Percentiles rank a stretch among this genome's conserved stretches.
Evolutionary conservation across 2,797 vertebrate species (phyloP).

Genomic region (Chanos chanos): DNA sequence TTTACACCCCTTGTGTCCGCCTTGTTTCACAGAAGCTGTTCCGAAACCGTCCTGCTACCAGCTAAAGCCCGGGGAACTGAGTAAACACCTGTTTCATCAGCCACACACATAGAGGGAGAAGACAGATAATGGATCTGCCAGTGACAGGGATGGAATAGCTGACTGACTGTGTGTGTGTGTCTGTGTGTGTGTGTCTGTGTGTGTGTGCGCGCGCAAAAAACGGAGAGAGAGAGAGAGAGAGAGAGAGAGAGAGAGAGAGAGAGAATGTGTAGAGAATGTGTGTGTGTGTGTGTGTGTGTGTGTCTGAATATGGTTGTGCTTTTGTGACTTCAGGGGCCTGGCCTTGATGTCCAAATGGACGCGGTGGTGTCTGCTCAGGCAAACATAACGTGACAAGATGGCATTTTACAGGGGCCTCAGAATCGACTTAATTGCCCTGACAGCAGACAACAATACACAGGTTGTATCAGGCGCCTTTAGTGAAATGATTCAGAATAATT

Average conservation of each 20-base stretch:
- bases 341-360: constrained; percentile 50
- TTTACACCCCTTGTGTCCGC: no score
- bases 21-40: no score
- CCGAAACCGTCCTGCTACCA: no score
- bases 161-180: no score
- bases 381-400: constrained; percentile 50
- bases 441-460: constrained; percentile 50
- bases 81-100: no score
- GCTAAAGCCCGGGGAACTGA: no score
- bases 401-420: constrained; percentile 61
- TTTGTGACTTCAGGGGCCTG: constrained; percentile 36
- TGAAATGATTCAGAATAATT: constrained; percentile 81
- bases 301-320: constrained; percentile 29
- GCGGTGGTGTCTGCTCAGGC: constrained; percentile 52
- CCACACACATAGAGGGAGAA: no score
- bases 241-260: background rate
- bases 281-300: constrained; percentile 31
- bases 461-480: constrained; percentile 67
- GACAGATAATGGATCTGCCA: no score
- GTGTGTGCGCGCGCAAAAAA: background rate
- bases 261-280: constrained; percentile 2
- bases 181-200: no score
- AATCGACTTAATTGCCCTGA: constrained; percentile 59
- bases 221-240: constrained; percentile 1
- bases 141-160: no score